Conservation (phyloP, 2,113 vertebrate species). For the Istiophorus platypterus region DNA sequence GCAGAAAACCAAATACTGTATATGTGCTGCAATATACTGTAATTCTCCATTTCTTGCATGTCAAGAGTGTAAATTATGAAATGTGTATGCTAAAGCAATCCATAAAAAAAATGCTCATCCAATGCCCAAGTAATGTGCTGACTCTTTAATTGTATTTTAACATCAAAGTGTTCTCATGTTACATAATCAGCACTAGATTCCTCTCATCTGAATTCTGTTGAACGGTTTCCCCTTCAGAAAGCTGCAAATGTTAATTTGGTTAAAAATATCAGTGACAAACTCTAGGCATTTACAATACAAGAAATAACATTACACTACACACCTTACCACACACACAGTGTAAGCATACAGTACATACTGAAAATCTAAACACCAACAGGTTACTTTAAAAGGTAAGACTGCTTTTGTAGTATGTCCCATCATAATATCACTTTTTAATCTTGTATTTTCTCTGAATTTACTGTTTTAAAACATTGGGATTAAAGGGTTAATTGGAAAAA, state of each 20-base stretch:
- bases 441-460: not conserved
- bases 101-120: slow-evolving; percentile 28
- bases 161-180: slow-evolving; percentile 45
- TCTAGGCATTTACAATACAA: slow-evolving; percentile 20
- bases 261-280: slow-evolving; percentile 31
- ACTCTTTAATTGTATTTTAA: slow-evolving; percentile 47
- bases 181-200: slow-evolving; percentile 36
- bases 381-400: not conserved
- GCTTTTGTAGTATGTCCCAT: not conserved
- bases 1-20: slow-evolving; percentile 21
- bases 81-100: slow-evolving; percentile 6
- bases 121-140: slow-evolving; percentile 41
- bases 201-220: slow-evolving; percentile 42
- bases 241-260: slow-evolving; percentile 24
- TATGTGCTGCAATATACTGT: slow-evolving; percentile 10
- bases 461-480: not conserved
- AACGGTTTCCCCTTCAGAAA: slow-evolving; percentile 36
- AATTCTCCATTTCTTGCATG: slow-evolving; percentile 12
- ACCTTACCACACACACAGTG: slow-evolving; percentile 2
- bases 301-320: not conserved
- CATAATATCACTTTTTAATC: not conserved
- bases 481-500: not conserved
- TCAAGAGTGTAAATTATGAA: slow-evolving; percentile 23
- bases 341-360: slow-evolving; percentile 10
- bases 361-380: not conserved